phyloP scores from a whole-genome alignment of 2,797 vertebrate genomes.

The Enoplosus armatus region DNA sequence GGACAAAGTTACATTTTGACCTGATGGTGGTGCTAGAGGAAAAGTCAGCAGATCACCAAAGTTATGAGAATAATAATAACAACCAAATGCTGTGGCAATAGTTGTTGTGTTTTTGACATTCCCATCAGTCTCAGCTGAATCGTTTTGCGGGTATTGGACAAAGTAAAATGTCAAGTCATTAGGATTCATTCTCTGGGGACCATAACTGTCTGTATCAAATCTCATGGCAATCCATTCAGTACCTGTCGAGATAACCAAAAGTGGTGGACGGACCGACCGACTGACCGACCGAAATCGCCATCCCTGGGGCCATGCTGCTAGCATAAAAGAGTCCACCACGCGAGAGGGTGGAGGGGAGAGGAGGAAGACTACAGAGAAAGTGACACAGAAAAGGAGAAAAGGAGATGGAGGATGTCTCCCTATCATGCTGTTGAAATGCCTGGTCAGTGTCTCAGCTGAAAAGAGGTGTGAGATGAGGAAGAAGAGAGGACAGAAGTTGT shows the following conservation, averaged over 20 bases:
- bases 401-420: constrained; percentile 16
- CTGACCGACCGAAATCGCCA: too few relatives aligned
- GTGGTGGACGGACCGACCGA: background rate
- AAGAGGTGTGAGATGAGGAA: constrained; percentile 17
- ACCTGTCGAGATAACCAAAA: background rate
- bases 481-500: constrained; percentile 51
- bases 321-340: background rate
- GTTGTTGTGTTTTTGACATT: too few relatives aligned
- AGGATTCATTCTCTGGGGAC: background rate
- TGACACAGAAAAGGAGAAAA: constrained; percentile 9
- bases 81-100: too few relatives aligned
- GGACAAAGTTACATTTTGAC: too few relatives aligned
- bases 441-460: constrained; percentile 46
- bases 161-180: too few relatives aligned
- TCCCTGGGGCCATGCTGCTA: background rate
- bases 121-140: too few relatives aligned
- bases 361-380: background rate
- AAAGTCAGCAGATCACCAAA: too few relatives aligned
- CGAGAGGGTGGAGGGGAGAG: background rate
- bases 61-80: too few relatives aligned
- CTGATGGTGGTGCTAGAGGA: too few relatives aligned
- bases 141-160: too few relatives aligned
- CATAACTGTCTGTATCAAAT: background rate
- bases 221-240: background rate
- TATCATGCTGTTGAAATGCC: constrained; percentile 19